These are phyloP conservation scores for Hyperoodon ampullatus DNA, from an alignment of 2,113 vertebrate species.

Conservation along the genomic window DNA sequence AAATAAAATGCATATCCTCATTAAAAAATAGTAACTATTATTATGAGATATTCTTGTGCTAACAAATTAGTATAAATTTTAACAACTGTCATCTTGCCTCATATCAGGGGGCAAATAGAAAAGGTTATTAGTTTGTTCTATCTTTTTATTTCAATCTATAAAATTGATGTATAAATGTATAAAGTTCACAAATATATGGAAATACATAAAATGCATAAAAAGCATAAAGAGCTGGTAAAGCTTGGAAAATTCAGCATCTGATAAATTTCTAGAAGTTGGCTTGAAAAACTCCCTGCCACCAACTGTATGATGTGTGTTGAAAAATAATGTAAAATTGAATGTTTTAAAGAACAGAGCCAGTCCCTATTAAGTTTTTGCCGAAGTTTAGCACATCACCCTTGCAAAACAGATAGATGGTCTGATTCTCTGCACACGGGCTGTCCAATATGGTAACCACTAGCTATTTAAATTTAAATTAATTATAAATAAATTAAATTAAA, in stretches of 20 bases:
- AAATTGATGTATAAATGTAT: background rate
- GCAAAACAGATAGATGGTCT: background rate
- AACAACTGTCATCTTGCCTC: background rate
- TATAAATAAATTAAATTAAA: background rate
- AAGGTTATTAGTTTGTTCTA: background rate
- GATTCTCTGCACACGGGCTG: background rate
- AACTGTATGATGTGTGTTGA: background rate
- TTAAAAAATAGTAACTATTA: background rate
- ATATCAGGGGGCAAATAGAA: background rate
- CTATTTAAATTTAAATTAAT: background rate
- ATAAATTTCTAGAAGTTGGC: background rate
- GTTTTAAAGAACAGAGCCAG: background rate
- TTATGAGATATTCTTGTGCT: background rate
- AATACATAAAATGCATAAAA: background rate
- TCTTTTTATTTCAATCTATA: constrained; percentile 2
- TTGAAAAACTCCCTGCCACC: background rate
- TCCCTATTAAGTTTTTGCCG: background rate
- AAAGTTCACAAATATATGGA: background rate
- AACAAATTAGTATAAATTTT: background rate
- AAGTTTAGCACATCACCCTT: background rate
- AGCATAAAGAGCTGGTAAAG: background rate
- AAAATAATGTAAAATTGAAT: background rate
- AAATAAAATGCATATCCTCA: background rate
- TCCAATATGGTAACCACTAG: background rate
- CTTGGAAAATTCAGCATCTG: background rate